Evolutionary conservation across 1,140 invertebrate genomes (phyloP), one percentile per base, ranked within the genome.

Genomic region (Bombus polaris): DNA sequence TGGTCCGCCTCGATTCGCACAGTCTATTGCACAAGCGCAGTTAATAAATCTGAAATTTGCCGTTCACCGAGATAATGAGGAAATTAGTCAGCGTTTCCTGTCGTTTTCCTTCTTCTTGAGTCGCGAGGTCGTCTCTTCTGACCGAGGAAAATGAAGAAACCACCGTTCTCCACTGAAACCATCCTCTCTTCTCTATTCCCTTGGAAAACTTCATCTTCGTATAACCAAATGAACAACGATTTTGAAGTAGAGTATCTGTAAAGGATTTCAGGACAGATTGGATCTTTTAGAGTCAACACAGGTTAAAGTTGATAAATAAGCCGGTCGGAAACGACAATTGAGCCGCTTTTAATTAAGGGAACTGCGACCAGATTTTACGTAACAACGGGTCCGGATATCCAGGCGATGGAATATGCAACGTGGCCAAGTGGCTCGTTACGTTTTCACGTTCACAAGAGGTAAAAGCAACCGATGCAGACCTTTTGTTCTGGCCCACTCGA

Each of bases 401-500:
- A 71, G 76, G 35, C 68, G 42, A n/a, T 12, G 83, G 91, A 92
- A 91, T 92, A 92, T 92, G 88, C 89, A 92, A 92, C 88, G 87
- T 92, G 89, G 86, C 85, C 88, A 92, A 92, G 91, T 91, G 86
- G 82, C 91, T 92, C 89, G 89, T 92, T 92, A 92, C 86, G 87
- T 92, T 92, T 90, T 81, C 85, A 81, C 83, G 62, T 87, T 89
- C 39, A 71, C 76, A 75, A 87, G 89, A 88, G 85, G 90, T 79
- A 90, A 89, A 92, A 90, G 81, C 59, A 78, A 87, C 86, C 76
- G 79, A 57, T 71, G 75, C 66, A 76, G 74, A 81, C 82, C 88
- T 77, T 88, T 90, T 90, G 89, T 89, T 47, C 57, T 35, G 18
- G 18, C 35, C 78, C 71, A 77, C 77, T 78, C 66, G 42, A 80